Evolutionary conservation across 2,888 invertebrate species (phyloP).

Genomic region (Sepioteuthis lessoniana): DNA sequence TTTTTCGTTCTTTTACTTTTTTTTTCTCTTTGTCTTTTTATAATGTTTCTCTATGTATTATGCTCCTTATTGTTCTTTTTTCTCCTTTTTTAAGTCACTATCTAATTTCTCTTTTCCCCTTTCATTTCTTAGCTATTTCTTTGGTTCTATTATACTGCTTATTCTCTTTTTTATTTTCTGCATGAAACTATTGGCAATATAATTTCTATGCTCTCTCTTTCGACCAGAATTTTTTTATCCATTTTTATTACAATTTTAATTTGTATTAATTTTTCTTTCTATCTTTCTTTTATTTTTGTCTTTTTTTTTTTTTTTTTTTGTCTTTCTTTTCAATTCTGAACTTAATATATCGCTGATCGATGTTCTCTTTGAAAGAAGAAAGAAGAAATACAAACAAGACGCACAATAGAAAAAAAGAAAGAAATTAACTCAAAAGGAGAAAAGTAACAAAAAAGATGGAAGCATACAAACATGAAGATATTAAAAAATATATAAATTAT

Average conservation of each 20-base stretch:
- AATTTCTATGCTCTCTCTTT: too few species aligned
- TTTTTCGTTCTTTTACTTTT: too few species aligned
- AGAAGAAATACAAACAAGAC: not conserved
- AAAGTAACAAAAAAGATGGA: not conserved
- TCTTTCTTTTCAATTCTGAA: not conserved
- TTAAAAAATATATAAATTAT: slow-evolving; percentile 33
- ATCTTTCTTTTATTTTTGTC: not conserved
- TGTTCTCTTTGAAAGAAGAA: not conserved
- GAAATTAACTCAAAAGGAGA: not conserved
- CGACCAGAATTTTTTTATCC: not conserved
- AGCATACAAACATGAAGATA: not conserved
- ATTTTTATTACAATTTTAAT: not conserved
- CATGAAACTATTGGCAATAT: too few species aligned
- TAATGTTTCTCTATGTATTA: too few species aligned
- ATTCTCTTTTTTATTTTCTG: too few species aligned
- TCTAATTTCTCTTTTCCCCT: too few species aligned
- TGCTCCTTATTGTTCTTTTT: too few species aligned
- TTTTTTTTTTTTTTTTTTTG: not conserved
- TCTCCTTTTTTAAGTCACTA: too few species aligned
- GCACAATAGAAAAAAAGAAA: not conserved
- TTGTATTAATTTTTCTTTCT: not conserved
- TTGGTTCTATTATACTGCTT: too few species aligned
- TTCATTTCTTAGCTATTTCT: too few species aligned
- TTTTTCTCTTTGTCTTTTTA: too few species aligned
- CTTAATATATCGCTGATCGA: not conserved